A percentile compares a stretch with the other conserved stretches of the same genome.
phyloP scores from a whole-genome alignment of 2,113 vertebrate genomes.

The Mugil cephalus region DNA sequence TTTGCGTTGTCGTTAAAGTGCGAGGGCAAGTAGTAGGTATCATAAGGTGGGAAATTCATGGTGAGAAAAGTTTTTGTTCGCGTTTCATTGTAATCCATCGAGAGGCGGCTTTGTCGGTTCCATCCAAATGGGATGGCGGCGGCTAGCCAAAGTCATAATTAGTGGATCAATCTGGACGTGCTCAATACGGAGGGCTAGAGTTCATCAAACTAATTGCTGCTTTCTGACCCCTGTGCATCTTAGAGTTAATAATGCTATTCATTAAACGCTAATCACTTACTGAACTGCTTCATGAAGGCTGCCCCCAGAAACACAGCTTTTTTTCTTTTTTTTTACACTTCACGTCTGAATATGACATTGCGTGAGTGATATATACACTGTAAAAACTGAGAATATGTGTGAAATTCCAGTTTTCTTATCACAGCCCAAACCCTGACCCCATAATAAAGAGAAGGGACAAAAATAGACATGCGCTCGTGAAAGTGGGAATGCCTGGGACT shows the following conservation, averaged over 20 bases:
- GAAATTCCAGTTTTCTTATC: too few relatives aligned
- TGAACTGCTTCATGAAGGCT: constrained; percentile 24
- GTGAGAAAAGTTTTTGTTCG: neutral
- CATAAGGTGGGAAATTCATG: too few relatives aligned
- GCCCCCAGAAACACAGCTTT: neutral
- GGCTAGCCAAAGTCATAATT: constrained; percentile 54
- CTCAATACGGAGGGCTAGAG: constrained; percentile 41
- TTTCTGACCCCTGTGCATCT: constrained; percentile 62
- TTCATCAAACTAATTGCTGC: constrained; percentile 67
- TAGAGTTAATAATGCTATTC: constrained; percentile 65
- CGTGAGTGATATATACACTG: constrained; percentile 1
- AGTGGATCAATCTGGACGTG: constrained; percentile 50
- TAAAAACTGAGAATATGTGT: neutral
- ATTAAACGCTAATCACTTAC: constrained; percentile 51
- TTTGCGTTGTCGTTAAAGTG: neutral
- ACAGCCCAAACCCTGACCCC: too few relatives aligned
- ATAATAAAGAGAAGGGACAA: neutral
- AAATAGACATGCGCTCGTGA: neutral
- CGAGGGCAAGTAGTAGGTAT: too few relatives aligned
- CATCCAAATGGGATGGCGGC: constrained; percentile 27
- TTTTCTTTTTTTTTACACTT: neutral
- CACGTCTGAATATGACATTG: constrained; percentile 17
- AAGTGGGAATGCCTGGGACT: too few relatives aligned
- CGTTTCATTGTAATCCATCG: neutral
- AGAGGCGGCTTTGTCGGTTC: constrained; percentile 1